Conservation (phyloP, 2,797 vertebrate species). For the Crax fasciolata region DNA sequence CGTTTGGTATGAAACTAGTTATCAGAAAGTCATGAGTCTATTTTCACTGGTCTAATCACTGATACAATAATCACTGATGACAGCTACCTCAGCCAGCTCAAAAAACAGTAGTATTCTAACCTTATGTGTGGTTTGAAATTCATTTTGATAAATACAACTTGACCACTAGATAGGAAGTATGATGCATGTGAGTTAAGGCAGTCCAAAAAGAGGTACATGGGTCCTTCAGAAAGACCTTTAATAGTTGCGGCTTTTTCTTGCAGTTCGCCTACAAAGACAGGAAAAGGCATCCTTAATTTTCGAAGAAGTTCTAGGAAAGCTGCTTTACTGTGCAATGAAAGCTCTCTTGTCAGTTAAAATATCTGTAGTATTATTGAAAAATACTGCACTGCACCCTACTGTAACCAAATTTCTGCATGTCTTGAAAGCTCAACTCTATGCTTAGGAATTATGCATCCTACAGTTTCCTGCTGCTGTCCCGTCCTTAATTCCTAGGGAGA, state of each 20-base stretch:
- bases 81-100: not conserved
- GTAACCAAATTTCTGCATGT: rapidly evolving
- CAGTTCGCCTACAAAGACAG: not conserved
- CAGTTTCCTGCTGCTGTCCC: not conserved
- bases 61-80: not conserved
- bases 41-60: not conserved
- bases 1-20: not conserved
- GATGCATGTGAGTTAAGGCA: not conserved
- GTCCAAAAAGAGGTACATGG: not conserved
- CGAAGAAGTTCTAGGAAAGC: not conserved
- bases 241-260: not conserved
- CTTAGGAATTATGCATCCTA: not conserved
- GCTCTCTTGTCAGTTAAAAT: not conserved
- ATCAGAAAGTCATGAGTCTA: not conserved
- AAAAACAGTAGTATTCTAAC: not conserved
- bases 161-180: not conserved
- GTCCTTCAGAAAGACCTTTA: not conserved
- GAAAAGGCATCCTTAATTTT: not conserved
- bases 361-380: not conserved
- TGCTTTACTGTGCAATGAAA: not conserved
- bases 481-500: not conserved
- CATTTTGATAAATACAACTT: not conserved
- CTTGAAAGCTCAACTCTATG: not conserved
- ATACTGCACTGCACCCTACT: not conserved
- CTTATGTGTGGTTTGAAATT: not conserved